Evolutionary conservation across 2,797 vertebrate genomes (phyloP).

Genomic region (Clarias platycephalus): DNA sequence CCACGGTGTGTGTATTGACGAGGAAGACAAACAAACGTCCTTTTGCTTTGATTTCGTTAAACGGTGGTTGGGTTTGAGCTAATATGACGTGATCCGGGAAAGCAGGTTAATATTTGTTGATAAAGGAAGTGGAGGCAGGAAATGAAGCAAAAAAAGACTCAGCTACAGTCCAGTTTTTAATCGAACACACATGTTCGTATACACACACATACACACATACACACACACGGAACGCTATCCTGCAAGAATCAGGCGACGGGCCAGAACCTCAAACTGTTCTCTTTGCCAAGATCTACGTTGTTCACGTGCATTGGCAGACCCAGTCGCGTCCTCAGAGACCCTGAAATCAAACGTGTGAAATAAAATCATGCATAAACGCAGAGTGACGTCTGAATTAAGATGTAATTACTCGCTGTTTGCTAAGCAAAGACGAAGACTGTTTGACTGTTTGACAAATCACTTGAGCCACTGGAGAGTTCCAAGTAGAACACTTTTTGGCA

Average conservation of each 20-base stretch:
- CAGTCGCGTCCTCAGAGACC: constrained; percentile 28
- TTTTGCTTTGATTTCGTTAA: constrained; percentile 19
- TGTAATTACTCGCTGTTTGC: constrained; percentile 64
- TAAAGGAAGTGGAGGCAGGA: constrained; percentile 17
- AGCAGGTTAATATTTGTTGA: constrained; percentile 33
- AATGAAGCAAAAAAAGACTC: constrained; percentile 31
- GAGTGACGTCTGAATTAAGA: constrained; percentile 60
- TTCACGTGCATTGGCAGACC: background rate
- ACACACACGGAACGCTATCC: background rate
- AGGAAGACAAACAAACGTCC: constrained; percentile 1
- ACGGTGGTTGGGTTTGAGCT: constrained; percentile 1
- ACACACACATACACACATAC: constrained; percentile 3
- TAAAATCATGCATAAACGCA: constrained; percentile 64
- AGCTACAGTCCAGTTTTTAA: constrained; percentile 53
- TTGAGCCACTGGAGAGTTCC: constrained; percentile 46
- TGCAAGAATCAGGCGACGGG: background rate
- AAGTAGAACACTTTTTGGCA: constrained; percentile 3
- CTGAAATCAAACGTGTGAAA: constrained; percentile 54
- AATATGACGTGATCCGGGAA: constrained; percentile 19
- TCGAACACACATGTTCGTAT: constrained; percentile 4
- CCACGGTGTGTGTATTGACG: constrained; percentile 1
- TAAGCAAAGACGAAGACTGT: constrained; percentile 59
- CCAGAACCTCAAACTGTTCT: background rate
- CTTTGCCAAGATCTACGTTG: background rate
- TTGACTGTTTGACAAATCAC: constrained; percentile 58